Percentiles rank a stretch among this genome's conserved stretches.
phyloP scores from a whole-genome alignment of 1,140 invertebrate species.

The Drosophila tropicalis region DNA sequence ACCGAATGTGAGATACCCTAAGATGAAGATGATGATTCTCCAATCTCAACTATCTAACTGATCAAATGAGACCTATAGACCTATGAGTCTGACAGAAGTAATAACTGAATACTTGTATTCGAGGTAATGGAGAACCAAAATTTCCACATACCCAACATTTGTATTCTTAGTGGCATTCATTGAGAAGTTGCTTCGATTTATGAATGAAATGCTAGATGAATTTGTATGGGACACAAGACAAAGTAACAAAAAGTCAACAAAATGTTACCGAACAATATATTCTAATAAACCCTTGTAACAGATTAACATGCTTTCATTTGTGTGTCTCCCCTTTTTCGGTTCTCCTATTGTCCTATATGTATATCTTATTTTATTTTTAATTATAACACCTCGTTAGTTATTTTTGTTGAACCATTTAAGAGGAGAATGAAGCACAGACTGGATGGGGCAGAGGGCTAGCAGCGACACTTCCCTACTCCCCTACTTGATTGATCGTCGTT shows the following conservation, averaged over 20 bases:
- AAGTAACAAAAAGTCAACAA: constrained; percentile 74
- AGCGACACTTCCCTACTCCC: neutral
- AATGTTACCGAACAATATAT: constrained; percentile 67
- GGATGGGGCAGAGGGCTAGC: neutral
- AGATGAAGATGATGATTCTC: no score
- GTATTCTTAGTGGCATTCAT: constrained; percentile 50
- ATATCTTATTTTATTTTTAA: constrained; percentile 55
- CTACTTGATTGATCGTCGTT: constrained; percentile 14
- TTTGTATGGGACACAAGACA: constrained; percentile 24
- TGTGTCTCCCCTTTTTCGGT: neutral
- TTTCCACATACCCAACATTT: neutral
- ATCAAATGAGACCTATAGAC: no score
- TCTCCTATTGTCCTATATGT: neutral
- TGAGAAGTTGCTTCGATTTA: constrained; percentile 28
- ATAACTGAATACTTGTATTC: no score
- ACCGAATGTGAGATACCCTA: no score
- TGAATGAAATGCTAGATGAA: constrained; percentile 73
- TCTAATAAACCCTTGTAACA: constrained; percentile 72
- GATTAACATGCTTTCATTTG: constrained; percentile 51
- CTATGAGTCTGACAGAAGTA: no score
- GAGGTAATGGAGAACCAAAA: no score
- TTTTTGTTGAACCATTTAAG: constrained; percentile 73
- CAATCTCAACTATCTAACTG: no score
- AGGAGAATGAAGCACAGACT: neutral
- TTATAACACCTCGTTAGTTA: constrained; percentile 81